Evolutionary conservation across 2,113 vertebrate genomes (phyloP).

Genomic region (Ciconia boyciana): DNA sequence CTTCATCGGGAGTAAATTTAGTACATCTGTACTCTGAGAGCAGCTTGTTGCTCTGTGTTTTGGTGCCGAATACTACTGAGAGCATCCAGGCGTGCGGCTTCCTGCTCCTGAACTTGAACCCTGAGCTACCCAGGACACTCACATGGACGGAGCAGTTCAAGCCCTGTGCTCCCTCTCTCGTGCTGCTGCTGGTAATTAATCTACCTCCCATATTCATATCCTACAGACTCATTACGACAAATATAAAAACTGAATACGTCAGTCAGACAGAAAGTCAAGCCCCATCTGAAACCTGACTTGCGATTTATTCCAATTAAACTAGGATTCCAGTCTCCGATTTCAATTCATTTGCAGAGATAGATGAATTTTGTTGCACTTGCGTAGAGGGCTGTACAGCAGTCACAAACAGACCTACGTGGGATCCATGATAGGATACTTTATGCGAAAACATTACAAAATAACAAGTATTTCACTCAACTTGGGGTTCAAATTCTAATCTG

Average conservation of each 20-base stretch:
- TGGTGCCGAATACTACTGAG: not conserved
- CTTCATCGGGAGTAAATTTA: not conserved
- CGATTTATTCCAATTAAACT: not conserved
- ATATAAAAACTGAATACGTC: accelerated
- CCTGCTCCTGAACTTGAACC: not conserved
- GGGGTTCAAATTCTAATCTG: not conserved
- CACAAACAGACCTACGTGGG: too few relatives aligned
- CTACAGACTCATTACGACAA: too few relatives aligned
- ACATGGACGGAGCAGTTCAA: accelerated
- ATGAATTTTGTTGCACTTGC: not conserved
- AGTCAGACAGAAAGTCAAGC: not conserved
- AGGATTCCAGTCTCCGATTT: not conserved
- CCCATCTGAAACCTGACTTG: accelerated
- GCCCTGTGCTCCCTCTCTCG: not conserved
- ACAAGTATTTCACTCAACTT: accelerated
- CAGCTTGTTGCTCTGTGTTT: not conserved
- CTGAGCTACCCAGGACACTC: not conserved
- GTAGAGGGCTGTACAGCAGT: accelerated
- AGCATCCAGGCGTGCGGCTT: not conserved
- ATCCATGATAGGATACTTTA: accelerated
- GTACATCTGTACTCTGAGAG: not conserved
- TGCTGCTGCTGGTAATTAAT: not conserved
- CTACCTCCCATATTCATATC: accelerated
- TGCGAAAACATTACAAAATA: not conserved
- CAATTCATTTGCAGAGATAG: accelerated